Conservation (phyloP, 2,797 vertebrate genomes). For the Rhincodon typus region DNA sequence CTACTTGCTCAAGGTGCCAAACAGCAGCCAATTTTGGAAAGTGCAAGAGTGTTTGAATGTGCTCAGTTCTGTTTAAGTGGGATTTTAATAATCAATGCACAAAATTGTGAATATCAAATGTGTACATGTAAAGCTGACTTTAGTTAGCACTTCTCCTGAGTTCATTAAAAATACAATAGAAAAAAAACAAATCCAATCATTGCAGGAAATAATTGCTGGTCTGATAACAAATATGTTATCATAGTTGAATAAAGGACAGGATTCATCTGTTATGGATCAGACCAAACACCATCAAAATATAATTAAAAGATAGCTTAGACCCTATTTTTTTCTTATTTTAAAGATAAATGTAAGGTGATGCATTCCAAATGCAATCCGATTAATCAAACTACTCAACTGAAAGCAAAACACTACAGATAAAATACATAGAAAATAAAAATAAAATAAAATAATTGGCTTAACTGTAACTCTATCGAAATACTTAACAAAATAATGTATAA, state of each 20-base stretch:
- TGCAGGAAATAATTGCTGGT: too few relatives aligned
- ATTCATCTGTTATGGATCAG: not conserved
- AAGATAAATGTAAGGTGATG: too few relatives aligned
- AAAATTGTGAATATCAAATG: constrained; percentile 11
- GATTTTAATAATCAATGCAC: not conserved
- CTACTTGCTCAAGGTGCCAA: not conserved
- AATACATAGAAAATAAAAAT: too few relatives aligned
- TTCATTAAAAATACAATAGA: not conserved
- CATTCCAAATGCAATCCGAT: too few relatives aligned
- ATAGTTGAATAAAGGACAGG: not conserved
- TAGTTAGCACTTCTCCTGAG: not conserved
- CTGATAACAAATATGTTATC: not conserved
- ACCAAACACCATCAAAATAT: too few relatives aligned
- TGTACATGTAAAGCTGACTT: not conserved
- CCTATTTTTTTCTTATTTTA: too few relatives aligned
- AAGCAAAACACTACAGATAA: too few relatives aligned
- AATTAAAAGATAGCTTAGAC: too few relatives aligned
- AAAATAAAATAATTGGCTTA: too few relatives aligned
- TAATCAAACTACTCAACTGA: too few relatives aligned
- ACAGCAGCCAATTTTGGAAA: not conserved
- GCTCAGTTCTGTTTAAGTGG: not conserved
- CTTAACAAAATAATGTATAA: too few relatives aligned
- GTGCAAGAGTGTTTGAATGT: not conserved
- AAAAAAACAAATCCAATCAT: not conserved
- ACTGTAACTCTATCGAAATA: too few relatives aligned